Conservation (phyloP, 2,797 vertebrate species). For the Gambelia wislizenii region DNA sequence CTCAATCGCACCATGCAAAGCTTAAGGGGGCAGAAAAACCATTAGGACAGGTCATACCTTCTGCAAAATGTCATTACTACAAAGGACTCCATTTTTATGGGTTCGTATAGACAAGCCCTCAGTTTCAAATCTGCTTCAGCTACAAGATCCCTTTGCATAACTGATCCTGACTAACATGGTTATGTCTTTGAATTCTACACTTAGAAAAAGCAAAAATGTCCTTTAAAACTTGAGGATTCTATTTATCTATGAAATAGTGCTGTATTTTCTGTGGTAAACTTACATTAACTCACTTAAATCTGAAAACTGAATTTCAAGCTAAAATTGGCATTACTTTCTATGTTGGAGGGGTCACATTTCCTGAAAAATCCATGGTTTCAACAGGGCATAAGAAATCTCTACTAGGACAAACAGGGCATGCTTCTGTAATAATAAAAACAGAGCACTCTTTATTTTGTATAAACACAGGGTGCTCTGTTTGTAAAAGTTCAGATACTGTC, state of each 20-base stretch:
- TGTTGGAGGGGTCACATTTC: background rate
- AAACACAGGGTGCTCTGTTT: background rate
- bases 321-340: slow-evolving; percentile 22
- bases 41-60: too few relatives aligned
- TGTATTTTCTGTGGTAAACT: background rate
- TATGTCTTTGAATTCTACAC: too few relatives aligned
- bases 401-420: background rate
- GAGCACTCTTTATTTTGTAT: background rate
- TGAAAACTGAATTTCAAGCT: background rate
- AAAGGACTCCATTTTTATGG: too few relatives aligned
- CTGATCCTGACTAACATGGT: too few relatives aligned
- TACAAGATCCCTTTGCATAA: too few relatives aligned
- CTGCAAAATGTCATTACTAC: too few relatives aligned
- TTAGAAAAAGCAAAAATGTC: background rate
- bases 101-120: too few relatives aligned
- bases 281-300: background rate
- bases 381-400: background rate
- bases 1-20: too few relatives aligned
- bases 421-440: background rate
- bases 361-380: background rate
- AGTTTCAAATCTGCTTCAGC: too few relatives aligned
- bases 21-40: too few relatives aligned
- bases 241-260: background rate
- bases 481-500: background rate
- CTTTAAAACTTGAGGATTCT: background rate